phyloP scores from a whole-genome alignment of 2,797 vertebrate genomes.

The Oreortyx pictus region DNA sequence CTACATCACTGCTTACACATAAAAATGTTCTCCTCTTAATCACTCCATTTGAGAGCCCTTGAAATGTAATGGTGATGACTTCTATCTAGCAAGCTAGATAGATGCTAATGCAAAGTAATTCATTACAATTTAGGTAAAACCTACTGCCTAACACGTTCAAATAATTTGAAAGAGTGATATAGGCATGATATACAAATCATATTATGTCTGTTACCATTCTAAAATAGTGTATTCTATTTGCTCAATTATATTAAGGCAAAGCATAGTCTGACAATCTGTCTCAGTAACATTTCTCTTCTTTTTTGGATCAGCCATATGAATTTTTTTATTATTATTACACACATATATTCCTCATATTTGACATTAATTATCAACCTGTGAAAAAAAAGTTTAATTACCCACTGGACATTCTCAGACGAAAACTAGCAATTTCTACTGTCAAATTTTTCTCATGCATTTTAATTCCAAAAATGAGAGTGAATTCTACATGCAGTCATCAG shows the following conservation, averaged over 20 bases:
- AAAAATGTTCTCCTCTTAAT: slow-evolving; percentile 50
- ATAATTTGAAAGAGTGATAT: slow-evolving; percentile 33
- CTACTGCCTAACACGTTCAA: slow-evolving; percentile 32
- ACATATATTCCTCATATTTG: background rate
- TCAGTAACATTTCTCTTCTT: background rate
- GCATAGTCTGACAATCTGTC: background rate
- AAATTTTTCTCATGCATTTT: background rate
- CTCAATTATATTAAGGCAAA: slow-evolving; percentile 41
- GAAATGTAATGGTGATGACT: slow-evolving; percentile 38
- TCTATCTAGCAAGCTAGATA: slow-evolving; percentile 3
- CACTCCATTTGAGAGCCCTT: slow-evolving; percentile 38
- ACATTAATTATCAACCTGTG: background rate
- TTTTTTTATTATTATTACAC: background rate
- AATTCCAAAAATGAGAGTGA: background rate
- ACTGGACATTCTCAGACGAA: background rate
- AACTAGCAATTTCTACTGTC: background rate
- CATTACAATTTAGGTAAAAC: slow-evolving; percentile 56
- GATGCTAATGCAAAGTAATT: slow-evolving; percentile 47
- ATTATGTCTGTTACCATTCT: slow-evolving; percentile 20
- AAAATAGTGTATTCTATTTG: slow-evolving; percentile 38
- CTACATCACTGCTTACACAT: slow-evolving; percentile 46
- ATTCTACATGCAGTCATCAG: background rate
- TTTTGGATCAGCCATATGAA: background rate
- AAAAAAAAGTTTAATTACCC: background rate
- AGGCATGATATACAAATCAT: slow-evolving; percentile 39